Evolutionary conservation across 2,113 vertebrate genomes (phyloP).

Genomic region (Sialia sialis): DNA sequence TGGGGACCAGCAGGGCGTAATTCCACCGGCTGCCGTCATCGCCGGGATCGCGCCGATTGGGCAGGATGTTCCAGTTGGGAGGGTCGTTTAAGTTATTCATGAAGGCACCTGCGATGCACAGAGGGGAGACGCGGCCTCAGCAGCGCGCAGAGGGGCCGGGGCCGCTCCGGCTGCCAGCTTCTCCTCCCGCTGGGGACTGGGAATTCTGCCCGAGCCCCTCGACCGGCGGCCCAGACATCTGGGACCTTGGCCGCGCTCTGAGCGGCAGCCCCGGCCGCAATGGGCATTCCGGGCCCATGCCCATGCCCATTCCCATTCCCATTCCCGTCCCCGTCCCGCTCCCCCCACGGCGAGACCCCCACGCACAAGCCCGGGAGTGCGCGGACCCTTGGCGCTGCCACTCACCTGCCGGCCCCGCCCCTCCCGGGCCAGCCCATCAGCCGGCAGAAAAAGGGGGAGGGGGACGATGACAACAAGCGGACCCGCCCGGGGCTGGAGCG

Average conservation of each 20-base stretch:
- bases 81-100: slow-evolving; percentile 98
- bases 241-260: not conserved
- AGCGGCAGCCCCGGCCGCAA: not conserved
- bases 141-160: accelerated
- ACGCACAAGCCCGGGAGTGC: not conserved
- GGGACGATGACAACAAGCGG: accelerated
- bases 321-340: accelerated
- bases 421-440: not conserved
- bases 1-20: slow-evolving; percentile 91
- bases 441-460: accelerated
- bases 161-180: not conserved
- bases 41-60: slow-evolving; percentile 73
- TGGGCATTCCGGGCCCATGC: accelerated
- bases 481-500: accelerated
- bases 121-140: not conserved
- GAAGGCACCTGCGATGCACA: slow-evolving; percentile 46
- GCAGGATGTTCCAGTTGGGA: slow-evolving; percentile 90
- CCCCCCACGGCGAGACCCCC: accelerated
- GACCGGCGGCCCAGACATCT: accelerated
- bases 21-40: slow-evolving; percentile 90
- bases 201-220: not conserved
- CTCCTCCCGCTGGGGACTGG: not conserved
- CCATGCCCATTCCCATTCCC: accelerated
- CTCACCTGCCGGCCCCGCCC: not conserved
- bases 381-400: accelerated